A percentile compares a stretch with the other conserved stretches of the same genome.
Evolutionary conservation across 2,888 invertebrate genomes (phyloP).

Genomic region (Erebia palarica): DNA sequence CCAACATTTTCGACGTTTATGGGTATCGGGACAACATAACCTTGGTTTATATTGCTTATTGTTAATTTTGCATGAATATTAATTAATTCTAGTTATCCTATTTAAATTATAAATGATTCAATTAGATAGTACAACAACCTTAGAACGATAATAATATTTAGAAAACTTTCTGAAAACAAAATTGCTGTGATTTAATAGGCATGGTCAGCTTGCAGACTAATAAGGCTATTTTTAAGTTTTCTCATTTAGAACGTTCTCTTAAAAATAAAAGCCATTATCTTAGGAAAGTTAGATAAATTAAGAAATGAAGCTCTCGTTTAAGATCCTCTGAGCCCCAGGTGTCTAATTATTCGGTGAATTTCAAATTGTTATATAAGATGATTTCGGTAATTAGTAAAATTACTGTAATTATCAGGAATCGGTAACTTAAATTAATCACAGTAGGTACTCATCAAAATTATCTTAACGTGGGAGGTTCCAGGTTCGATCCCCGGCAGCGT

Average conservation of each 20-base stretch:
- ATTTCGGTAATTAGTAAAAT: background rate
- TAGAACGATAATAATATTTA: background rate
- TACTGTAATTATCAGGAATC: too few relatives aligned
- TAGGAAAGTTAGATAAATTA: conserved; percentile 6
- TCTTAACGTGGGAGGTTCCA: too few relatives aligned
- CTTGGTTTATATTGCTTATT: background rate
- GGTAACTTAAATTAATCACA: too few relatives aligned
- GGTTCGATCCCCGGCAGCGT: too few relatives aligned
- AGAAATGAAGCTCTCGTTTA: conserved; percentile 8
- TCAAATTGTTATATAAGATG: background rate
- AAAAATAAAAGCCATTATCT: conserved; percentile 5
- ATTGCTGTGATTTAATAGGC: conserved; percentile 5
- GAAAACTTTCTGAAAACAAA: conserved; percentile 3
- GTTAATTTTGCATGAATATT: background rate
- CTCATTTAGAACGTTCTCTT: conserved; percentile 6
- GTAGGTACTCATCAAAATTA: too few relatives aligned
- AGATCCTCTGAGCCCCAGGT: conserved; percentile 9
- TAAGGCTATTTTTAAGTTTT: conserved; percentile 4
- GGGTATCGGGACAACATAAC: too few relatives aligned
- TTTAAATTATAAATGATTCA: background rate
- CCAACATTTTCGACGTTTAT: too few relatives aligned
- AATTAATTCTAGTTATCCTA: background rate
- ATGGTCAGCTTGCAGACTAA: background rate
- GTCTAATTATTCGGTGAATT: conserved; percentile 9
- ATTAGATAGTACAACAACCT: background rate